A percentile compares a stretch with the other conserved stretches of the same genome.
phyloP scores from a whole-genome alignment of 2,888 invertebrate genomes.

The Noctua janthina region DNA sequence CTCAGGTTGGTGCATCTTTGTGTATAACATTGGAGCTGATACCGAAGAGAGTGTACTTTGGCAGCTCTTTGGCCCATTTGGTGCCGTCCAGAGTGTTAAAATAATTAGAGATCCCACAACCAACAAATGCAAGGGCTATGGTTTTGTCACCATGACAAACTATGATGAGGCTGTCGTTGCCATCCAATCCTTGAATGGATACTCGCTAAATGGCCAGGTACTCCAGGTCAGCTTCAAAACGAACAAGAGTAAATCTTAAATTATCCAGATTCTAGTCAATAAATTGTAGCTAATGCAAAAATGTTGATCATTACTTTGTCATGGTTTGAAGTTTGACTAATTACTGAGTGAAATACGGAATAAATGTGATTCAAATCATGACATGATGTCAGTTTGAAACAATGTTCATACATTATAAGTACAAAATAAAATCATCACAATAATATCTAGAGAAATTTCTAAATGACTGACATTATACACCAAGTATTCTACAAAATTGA shows the following conservation, averaged over 20 bases:
- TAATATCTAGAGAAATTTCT: conserved; percentile 63
- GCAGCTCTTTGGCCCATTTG: conserved; percentile 99
- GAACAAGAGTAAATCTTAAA: conserved; percentile 94
- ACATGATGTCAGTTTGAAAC: conserved; percentile 75
- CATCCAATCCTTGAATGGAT: conserved; percentile 98
- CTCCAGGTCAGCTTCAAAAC: conserved; percentile 99
- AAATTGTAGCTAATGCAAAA: conserved; percentile 90
- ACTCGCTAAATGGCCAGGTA: conserved; percentile 98
- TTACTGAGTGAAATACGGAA: conserved; percentile 77
- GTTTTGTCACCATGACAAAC: conserved; percentile 99
- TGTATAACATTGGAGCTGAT: conserved; percentile 97
- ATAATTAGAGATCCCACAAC: conserved; percentile 98
- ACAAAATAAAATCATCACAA: conserved; percentile 75
- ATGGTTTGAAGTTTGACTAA: conserved; percentile 86
- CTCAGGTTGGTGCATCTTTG: conserved; percentile 98
- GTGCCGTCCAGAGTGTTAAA: conserved; percentile 99
- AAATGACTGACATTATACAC: conserved; percentile 68
- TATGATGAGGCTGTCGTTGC: conserved; percentile 99
- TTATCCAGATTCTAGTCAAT: conserved; percentile 88
- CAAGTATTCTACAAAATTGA: conserved; percentile 69
- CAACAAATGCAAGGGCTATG: conserved; percentile 99
- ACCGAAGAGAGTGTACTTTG: conserved; percentile 97
- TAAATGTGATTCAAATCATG: conserved; percentile 82
- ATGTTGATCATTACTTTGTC: conserved; percentile 89
- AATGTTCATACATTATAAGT: conserved; percentile 77